Evolutionary conservation across 2,113 vertebrate species (phyloP), one percentile per base, ranked within the genome.

Genomic region (Emydocephalus ijimae): DNA sequence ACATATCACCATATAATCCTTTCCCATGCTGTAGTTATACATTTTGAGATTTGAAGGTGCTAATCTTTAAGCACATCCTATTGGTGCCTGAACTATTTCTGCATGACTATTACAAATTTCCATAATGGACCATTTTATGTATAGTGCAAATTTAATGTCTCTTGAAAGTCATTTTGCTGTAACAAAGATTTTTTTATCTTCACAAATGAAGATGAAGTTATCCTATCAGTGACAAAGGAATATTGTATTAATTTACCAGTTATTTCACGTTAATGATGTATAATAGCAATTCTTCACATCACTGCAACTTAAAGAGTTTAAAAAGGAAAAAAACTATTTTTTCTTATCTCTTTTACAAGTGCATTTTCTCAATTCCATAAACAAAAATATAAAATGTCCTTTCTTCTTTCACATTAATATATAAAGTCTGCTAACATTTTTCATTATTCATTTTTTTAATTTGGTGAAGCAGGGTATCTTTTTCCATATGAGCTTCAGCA

Each of bases 401-500:
- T 94, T 93, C 87, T 92, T 81, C 45, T 81, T 94, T 89, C 74
- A 94, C 55, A 89, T 93, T 87, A 96, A 86, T 92, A n/a, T 64
- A n/a, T 50, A 12, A 45, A 5, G 48, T 92, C 90, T 91, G 90
- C 93, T 95, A 95, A 89, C 94, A 85, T 89, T 95, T 96, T 88
- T 95, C 96, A 92, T 45, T 48, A 21, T 95, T 97, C 96, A 98
- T 98, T 96, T 92, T 98, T 98, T 98, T 99, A 91, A 99, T 97
- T 15, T 91, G 97, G 97, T 99, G 98, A 94, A 99, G 97, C 93
- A 99, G 97, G 11, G 98, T 98, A 95, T 99, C 99, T 94, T 98
- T 99, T 96, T 99, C 99, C 98, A 98, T 98, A 91, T 99, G 98
- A 93, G 98, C 98, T 94, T 99, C 99, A 0, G 99, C 99, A 93